Evolutionary conservation across 35 echinoderm and acorn worm genomes (phyloP).

Genomic region (Lytechinus pictus): DNA sequence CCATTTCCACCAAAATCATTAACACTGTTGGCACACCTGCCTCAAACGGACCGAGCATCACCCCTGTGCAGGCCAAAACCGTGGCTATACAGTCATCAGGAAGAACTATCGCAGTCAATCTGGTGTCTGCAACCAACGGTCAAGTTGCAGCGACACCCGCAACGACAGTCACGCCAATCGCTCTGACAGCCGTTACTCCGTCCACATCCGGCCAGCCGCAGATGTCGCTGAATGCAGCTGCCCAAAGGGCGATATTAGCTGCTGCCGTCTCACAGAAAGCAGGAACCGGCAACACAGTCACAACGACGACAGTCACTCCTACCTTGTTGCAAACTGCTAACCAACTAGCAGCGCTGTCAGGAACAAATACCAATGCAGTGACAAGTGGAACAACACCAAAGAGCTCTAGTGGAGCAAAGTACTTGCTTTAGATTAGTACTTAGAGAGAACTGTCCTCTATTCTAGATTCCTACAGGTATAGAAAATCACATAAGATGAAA

Average conservation of each 20-base stretch:
- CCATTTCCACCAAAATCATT: slow-evolving; percentile 34
- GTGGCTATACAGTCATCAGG: slow-evolving; percentile 29
- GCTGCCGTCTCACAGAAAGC: slow-evolving; percentile 11
- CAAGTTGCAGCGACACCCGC: neutral
- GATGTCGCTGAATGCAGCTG: neutral
- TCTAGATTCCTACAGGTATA: neutral
- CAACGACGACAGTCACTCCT: neutral
- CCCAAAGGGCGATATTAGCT: neutral
- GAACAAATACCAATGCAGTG: neutral
- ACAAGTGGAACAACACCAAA: neutral
- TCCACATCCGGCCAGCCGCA: slow-evolving; percentile 32
- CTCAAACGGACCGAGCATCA: slow-evolving; percentile 25
- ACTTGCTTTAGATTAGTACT: neutral
- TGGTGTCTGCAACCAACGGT: slow-evolving; percentile 36
- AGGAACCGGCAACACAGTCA: neutral
- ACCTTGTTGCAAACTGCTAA: slow-evolving; percentile 22
- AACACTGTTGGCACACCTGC: slow-evolving; percentile 22
- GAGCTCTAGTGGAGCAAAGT: neutral
- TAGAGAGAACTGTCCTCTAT: neutral
- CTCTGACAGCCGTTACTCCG: slow-evolving; percentile 32
- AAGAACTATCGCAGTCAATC: slow-evolving; percentile 24
- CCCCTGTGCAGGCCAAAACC: slow-evolving; percentile 2
- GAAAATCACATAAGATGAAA: no score
- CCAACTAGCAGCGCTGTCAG: neutral
- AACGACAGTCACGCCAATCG: slow-evolving; percentile 50